Evolutionary conservation across 2,797 vertebrate genomes (phyloP).

Genomic region (Coregonus suidteri): DNA sequence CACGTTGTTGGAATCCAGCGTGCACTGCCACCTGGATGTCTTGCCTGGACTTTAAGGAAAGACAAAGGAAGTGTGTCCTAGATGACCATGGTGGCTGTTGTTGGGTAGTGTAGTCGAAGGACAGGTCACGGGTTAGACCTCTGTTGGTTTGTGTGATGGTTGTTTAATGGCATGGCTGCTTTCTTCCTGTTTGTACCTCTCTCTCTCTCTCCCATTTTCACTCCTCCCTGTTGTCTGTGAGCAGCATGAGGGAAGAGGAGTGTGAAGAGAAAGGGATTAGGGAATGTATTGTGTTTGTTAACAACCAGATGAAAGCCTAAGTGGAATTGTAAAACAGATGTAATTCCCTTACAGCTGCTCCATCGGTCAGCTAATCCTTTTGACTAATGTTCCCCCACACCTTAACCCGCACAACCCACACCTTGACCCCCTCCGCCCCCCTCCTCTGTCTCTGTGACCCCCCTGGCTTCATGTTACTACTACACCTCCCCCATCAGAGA

Average conservation of each 20-base stretch:
- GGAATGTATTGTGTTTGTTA: slow-evolving; percentile 75
- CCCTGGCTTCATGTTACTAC: slow-evolving; percentile 62
- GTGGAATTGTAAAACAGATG: slow-evolving; percentile 82
- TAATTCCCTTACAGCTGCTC: slow-evolving; percentile 82
- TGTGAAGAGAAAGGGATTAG: slow-evolving; percentile 71
- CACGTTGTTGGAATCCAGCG: slow-evolving; percentile 33
- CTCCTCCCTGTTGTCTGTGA: slow-evolving; percentile 27
- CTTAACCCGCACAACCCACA: slow-evolving; percentile 31
- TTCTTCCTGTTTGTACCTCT: slow-evolving; percentile 5
- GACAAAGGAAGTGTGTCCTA: neutral
- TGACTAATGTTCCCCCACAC: slow-evolving; percentile 70
- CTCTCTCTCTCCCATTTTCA: slow-evolving; percentile 40
- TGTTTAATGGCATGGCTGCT: neutral
- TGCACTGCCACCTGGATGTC: slow-evolving; percentile 29
- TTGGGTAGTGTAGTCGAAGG: neutral
- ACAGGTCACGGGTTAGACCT: neutral
- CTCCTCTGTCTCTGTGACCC: slow-evolving; percentile 54
- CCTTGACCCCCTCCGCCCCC: slow-evolving; percentile 7
- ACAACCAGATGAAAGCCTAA: slow-evolving; percentile 77
- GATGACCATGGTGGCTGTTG: slow-evolving; percentile 1
- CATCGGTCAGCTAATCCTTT: slow-evolving; percentile 79
- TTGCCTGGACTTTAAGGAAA: neutral
- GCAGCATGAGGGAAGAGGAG: slow-evolving; percentile 51
- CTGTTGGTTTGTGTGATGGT: neutral
- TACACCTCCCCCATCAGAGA: slow-evolving; percentile 63